Evolutionary conservation across 2,888 invertebrate genomes (phyloP).

Genomic region (Pheosia tremula): DNA sequence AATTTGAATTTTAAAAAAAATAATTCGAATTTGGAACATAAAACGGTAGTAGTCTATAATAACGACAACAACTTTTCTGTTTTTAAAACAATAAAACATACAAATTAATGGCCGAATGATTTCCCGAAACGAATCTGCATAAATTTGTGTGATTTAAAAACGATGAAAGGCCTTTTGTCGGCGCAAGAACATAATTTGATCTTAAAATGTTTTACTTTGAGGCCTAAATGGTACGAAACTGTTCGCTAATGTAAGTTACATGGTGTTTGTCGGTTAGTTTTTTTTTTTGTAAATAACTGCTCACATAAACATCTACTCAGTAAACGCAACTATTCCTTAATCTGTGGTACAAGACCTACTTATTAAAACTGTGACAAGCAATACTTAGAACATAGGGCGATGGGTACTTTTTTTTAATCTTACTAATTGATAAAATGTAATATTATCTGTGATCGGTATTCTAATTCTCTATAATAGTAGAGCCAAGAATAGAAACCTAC

Average conservation of each 20-base stretch:
- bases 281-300: neutral
- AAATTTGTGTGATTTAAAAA: slow-evolving; percentile 16
- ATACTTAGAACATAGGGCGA: no score
- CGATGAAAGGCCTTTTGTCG: slow-evolving; percentile 6
- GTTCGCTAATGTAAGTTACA: neutral
- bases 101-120: slow-evolving; percentile 44
- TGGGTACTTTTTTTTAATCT: no score
- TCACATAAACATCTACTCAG: no score
- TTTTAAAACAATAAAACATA: slow-evolving; percentile 44
- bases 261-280: neutral
- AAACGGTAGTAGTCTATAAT: slow-evolving; percentile 61
- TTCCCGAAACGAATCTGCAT: slow-evolving; percentile 45
- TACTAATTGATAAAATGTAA: no score
- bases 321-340: no score
- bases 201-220: neutral
- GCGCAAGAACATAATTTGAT: neutral
- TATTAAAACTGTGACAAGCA: no score
- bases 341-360: no score
- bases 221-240: neutral
- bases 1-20: slow-evolving; percentile 14
- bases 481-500: no score
- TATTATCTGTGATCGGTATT: no score
- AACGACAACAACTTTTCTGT: slow-evolving; percentile 45
- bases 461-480: no score
- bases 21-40: slow-evolving; percentile 35